These are phyloP conservation scores for Drosophila saltans DNA, from an alignment of 1,140 invertebrate genomes.

Conservation along the genomic window DNA sequence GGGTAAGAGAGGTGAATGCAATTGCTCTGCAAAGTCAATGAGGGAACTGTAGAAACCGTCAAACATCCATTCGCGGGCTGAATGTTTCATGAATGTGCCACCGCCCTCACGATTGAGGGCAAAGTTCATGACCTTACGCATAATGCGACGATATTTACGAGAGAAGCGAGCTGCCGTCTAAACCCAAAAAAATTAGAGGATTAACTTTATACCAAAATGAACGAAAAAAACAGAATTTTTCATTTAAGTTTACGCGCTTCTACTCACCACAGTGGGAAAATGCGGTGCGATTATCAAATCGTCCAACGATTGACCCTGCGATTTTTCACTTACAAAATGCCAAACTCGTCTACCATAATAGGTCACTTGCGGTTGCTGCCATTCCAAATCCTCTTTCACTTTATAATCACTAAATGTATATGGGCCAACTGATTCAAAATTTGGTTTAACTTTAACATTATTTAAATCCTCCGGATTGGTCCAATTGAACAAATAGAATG, in stretches of 20 bases:
- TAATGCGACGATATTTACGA: slow-evolving; percentile 79
- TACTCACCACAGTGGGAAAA: slow-evolving; percentile 89
- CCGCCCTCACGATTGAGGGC: slow-evolving; percentile 85
- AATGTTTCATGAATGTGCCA: slow-evolving; percentile 85
- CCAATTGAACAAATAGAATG: slow-evolving; percentile 92
- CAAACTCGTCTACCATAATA: slow-evolving; percentile 90
- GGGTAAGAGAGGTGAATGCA: slow-evolving; percentile 84
- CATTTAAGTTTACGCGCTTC: background rate
- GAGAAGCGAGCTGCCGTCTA: slow-evolving; percentile 87
- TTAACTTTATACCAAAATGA: slow-evolving; percentile 11
- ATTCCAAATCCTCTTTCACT: slow-evolving; percentile 86
- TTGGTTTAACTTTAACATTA: slow-evolving; percentile 85
- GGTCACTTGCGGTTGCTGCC: slow-evolving; percentile 87
- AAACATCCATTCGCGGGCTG: slow-evolving; percentile 87
- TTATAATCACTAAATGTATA: slow-evolving; percentile 86
- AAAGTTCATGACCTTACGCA: slow-evolving; percentile 84
- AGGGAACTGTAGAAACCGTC: slow-evolving; percentile 89
- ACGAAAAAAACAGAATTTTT: background rate
- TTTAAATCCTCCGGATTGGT: slow-evolving; percentile 88
- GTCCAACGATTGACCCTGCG: slow-evolving; percentile 87
- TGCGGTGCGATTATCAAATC: slow-evolving; percentile 92
- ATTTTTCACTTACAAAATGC: slow-evolving; percentile 88
- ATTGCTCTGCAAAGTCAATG: slow-evolving; percentile 85
- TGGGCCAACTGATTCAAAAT: slow-evolving; percentile 87
- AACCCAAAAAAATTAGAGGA: slow-evolving; percentile 47